Percentiles rank a stretch among this genome's conserved stretches.
phyloP scores from a whole-genome alignment of 1,140 invertebrate species.

The Chrysomallon squamiferum region DNA sequence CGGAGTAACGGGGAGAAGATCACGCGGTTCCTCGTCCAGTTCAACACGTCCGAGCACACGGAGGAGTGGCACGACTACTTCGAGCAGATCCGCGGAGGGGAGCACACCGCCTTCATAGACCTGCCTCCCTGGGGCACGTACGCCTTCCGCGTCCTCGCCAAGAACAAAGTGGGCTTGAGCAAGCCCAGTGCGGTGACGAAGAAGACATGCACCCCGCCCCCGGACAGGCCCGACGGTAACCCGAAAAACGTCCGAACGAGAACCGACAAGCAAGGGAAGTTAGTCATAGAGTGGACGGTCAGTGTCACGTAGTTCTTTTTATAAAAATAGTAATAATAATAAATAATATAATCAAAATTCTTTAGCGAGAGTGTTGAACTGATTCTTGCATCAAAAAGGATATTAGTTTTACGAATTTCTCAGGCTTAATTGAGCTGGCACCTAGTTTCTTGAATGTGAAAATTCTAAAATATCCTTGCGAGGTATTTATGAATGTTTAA shows the following conservation, averaged over 20 bases:
- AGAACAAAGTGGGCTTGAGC: constrained; percentile 92
- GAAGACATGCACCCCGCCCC: constrained; percentile 81
- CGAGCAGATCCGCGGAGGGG: constrained; percentile 34
- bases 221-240: constrained; percentile 92
- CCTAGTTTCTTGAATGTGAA: too few species aligned
- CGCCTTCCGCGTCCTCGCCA: constrained; percentile 86
- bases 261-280: constrained; percentile 86
- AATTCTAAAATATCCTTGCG: too few species aligned
- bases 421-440: too few species aligned
- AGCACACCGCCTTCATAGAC: constrained; percentile 28
- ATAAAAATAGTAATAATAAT: too few species aligned
- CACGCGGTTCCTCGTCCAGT: constrained; percentile 87
- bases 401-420: too few species aligned
- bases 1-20: constrained; percentile 87
- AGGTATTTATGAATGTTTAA: too few species aligned
- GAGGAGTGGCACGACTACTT: constrained; percentile 78
- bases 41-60: constrained; percentile 92
- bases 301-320: constrained; percentile 55
- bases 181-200: constrained; percentile 81
- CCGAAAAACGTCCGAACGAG: constrained; percentile 92
- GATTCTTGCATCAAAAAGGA: too few species aligned
- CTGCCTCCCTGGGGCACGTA: constrained; percentile 52
- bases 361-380: too few species aligned
- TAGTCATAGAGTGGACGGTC: constrained; percentile 93
- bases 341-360: too few species aligned